These are phyloP conservation scores for Melanerpes aurifrons DNA, from an alignment of 2,113 vertebrate species.

Conservation along the genomic window DNA sequence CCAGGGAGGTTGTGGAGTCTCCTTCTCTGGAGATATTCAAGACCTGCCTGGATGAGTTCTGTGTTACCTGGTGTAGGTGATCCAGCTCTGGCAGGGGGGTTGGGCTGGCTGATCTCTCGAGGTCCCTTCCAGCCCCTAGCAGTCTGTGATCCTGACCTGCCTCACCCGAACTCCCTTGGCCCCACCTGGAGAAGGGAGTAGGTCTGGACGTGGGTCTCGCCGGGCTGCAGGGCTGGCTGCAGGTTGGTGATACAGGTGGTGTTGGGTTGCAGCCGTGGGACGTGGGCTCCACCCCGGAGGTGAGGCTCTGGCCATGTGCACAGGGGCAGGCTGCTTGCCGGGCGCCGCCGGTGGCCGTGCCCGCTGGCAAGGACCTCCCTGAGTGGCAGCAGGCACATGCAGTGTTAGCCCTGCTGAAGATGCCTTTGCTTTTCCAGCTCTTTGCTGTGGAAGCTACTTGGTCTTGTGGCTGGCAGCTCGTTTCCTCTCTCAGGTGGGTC, in stretches of 20 bases:
- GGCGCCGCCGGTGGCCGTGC: background rate
- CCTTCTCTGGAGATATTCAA: too few relatives aligned
- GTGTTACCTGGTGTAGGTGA: too few relatives aligned
- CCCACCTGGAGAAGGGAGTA: background rate
- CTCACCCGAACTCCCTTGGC: background rate
- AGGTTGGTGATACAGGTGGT: background rate
- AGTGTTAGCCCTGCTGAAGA: background rate
- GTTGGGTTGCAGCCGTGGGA: background rate
- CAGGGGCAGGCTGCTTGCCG: background rate
- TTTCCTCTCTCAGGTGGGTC: background rate
- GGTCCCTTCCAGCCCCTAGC: too few relatives aligned
- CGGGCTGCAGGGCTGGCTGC: background rate
- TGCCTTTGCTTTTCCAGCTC: background rate
- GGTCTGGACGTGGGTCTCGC: background rate
- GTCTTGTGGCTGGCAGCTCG: background rate
- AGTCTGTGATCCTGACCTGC: background rate
- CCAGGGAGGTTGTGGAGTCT: too few relatives aligned
- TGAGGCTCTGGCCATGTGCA: accelerated
- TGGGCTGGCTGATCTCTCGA: too few relatives aligned
- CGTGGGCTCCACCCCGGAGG: background rate
- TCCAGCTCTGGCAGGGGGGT: too few relatives aligned
- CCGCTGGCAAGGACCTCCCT: background rate
- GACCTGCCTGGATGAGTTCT: too few relatives aligned
- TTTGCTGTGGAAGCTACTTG: background rate
- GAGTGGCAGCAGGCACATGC: background rate